Evolutionary conservation across 2,797 vertebrate species (phyloP), one percentile per base, ranked within the genome.

Genomic region (Rhinella marina): DNA sequence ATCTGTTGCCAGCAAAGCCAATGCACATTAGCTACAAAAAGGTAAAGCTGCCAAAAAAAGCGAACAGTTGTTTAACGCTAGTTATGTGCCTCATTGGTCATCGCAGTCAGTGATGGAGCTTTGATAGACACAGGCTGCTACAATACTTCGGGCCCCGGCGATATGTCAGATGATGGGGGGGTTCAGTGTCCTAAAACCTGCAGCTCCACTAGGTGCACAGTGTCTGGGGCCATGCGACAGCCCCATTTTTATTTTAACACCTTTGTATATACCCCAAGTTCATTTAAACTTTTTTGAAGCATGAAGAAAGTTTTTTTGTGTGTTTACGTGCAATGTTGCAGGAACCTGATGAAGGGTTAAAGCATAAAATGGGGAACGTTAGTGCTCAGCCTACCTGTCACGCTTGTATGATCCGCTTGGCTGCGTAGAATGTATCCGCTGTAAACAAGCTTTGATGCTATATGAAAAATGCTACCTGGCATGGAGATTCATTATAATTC

Each of bases 391-490:
- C 27, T 59, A 29, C 50, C 68, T 59, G 82, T 84, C 23, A 70
- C 10, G 56, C 19, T 72, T 73, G 50, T 23, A 56, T 59, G 52
- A 73, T 84, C 29, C 11, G 54, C 54, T 32, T 73, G 82, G 68
- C 27, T 56, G 16, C 8, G 48, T 32, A 41, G 25, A 70, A 32
- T 56, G n/a, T 84, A 25, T 59, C 70, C 2, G 7, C 54, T 32
- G 52, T 84, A 50, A 79, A 57, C 76, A 79, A 84, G 66, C 54
- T 29, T 84, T 41, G 54, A 17, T 57, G 52, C 29, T 41, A 9
- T 57, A 84, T 73, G 27, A 57, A 41, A 84, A 32, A 59, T 73
- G 19, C 27, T 59, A 29, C 29, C 52, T 48, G 32, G 1, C n/a
- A 32, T 56, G 3, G 27, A 72, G 56, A 29, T 57, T 29, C 54